A percentile compares a stretch with the other conserved stretches of the same genome.
phyloP scores from a whole-genome alignment of 2,888 invertebrate species.

The Serripes groenlandicus region DNA sequence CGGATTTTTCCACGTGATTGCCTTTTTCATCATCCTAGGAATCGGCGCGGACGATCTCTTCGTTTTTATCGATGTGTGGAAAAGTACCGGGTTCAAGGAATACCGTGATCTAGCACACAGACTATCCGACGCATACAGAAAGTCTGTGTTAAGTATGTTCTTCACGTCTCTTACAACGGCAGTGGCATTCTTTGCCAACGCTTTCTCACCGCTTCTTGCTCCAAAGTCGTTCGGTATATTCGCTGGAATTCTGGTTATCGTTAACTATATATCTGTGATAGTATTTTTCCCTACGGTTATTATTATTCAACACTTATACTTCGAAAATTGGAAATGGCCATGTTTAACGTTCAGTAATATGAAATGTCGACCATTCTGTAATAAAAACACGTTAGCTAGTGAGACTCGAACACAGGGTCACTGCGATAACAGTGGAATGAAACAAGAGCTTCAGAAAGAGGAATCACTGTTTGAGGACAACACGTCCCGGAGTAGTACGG shows the following conservation, averaged over 20 bases:
- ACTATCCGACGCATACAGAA: slow-evolving; percentile 73
- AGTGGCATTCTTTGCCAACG: slow-evolving; percentile 76
- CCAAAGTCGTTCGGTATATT: slow-evolving; percentile 81
- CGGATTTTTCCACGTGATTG: slow-evolving; percentile 76
- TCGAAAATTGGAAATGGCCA: slow-evolving; percentile 64
- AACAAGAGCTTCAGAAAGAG: not conserved
- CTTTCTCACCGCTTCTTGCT: slow-evolving; percentile 76
- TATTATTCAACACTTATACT: slow-evolving; percentile 73
- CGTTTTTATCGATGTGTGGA: slow-evolving; percentile 79
- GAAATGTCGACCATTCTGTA: not conserved
- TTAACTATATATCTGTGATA: slow-evolving; percentile 79
- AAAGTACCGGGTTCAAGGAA: slow-evolving; percentile 57
- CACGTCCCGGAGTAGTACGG: slow-evolving; percentile 45
- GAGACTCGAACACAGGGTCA: not conserved
- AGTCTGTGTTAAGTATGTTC: slow-evolving; percentile 74
- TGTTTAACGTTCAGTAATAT: slow-evolving; percentile 38
- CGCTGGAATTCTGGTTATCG: slow-evolving; percentile 74
- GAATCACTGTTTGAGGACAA: slow-evolving; percentile 46
- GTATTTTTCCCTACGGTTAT: slow-evolving; percentile 75
- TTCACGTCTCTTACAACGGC: slow-evolving; percentile 78
- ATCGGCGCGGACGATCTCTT: slow-evolving; percentile 79
- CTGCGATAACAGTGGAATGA: not conserved
- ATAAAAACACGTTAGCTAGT: not conserved
- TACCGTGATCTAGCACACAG: slow-evolving; percentile 71
- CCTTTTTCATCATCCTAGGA: slow-evolving; percentile 76